Percentiles rank a stretch among this genome's conserved stretches.
phyloP scores from a whole-genome alignment of 1,140 invertebrate species.

The Pollicipes pollicipes region DNA sequence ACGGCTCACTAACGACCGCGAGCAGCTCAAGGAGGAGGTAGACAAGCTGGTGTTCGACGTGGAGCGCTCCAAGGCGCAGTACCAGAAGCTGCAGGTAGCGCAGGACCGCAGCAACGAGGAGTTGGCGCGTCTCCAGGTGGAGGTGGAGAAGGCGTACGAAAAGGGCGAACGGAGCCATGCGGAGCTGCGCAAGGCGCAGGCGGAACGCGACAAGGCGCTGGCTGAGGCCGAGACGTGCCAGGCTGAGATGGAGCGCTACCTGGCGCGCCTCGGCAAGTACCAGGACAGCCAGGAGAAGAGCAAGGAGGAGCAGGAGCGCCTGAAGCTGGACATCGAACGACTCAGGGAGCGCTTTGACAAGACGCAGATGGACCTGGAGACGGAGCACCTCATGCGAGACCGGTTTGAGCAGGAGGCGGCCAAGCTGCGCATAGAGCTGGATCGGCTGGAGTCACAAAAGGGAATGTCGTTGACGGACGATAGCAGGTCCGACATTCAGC shows the following conservation, averaged over 20 bases:
- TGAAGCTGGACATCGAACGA: constrained; percentile 63
- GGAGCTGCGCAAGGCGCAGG: constrained; percentile 60
- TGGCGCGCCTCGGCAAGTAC: constrained; percentile 53
- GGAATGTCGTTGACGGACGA: constrained; percentile 23
- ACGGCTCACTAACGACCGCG: constrained; percentile 60
- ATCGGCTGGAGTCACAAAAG: constrained; percentile 66
- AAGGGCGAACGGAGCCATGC: constrained; percentile 66
- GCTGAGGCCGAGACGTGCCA: constrained; percentile 44
- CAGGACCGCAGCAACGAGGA: constrained; percentile 80
- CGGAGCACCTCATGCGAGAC: constrained; percentile 40
- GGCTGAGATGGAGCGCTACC: constrained; percentile 52
- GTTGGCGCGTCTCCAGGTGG: constrained; percentile 59
- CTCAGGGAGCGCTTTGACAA: constrained; percentile 65
- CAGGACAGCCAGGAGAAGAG: constrained; percentile 49
- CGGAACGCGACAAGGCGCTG: constrained; percentile 48
- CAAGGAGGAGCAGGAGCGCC: constrained; percentile 58
- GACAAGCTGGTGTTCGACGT: constrained; percentile 70
- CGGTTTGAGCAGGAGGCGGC: constrained; percentile 40
- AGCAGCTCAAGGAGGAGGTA: constrained; percentile 61
- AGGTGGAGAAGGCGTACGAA: constrained; percentile 76
- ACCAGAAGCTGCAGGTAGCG: constrained; percentile 56
- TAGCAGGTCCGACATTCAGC: constrained; percentile 23
- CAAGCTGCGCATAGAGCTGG: constrained; percentile 47
- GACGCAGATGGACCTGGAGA: constrained; percentile 52
- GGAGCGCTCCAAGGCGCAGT: constrained; percentile 60